Conservation (phyloP, 1,140 invertebrate species). For the Grapholita molesta region DNA sequence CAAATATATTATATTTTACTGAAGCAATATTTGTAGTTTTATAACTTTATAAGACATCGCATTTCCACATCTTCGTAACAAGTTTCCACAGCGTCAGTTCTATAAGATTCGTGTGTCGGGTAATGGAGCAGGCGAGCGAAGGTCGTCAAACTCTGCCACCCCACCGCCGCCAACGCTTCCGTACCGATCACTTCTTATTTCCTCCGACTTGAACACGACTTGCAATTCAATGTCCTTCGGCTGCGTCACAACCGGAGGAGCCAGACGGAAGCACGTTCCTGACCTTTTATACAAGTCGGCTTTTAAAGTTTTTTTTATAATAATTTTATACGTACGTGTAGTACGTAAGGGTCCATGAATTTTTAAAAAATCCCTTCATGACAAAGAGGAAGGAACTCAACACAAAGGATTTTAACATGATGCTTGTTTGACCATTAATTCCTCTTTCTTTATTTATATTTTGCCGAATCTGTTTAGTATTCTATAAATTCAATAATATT, state of each 20-base stretch:
- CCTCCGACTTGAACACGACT: neutral
- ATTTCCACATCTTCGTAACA: neutral
- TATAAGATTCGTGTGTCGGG: neutral
- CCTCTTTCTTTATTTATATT: too few relatives aligned
- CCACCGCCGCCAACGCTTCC: constrained; percentile 14
- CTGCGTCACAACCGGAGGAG: neutral
- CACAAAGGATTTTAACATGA: too few relatives aligned
- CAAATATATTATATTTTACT: too few relatives aligned
- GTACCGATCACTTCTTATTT: constrained; percentile 16
- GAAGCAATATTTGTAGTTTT: too few relatives aligned
- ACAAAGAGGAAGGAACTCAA: too few relatives aligned
- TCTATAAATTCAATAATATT: too few relatives aligned
- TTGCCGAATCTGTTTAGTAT: too few relatives aligned
- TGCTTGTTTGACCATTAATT: too few relatives aligned
- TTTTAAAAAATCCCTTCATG: neutral
- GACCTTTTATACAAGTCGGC: too few relatives aligned
- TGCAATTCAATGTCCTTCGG: neutral
- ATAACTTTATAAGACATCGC: too few relatives aligned
- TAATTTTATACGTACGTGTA: neutral
- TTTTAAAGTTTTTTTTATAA: too few relatives aligned
- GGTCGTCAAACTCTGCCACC: constrained; percentile 22
- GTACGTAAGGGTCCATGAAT: neutral
- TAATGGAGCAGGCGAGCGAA: constrained; percentile 4
- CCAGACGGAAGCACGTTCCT: neutral
- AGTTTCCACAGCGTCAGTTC: neutral